Base-by-base conservation (phyloP, 1,140 invertebrate genomes). In the Caenorhabditis brenneri region DNA sequence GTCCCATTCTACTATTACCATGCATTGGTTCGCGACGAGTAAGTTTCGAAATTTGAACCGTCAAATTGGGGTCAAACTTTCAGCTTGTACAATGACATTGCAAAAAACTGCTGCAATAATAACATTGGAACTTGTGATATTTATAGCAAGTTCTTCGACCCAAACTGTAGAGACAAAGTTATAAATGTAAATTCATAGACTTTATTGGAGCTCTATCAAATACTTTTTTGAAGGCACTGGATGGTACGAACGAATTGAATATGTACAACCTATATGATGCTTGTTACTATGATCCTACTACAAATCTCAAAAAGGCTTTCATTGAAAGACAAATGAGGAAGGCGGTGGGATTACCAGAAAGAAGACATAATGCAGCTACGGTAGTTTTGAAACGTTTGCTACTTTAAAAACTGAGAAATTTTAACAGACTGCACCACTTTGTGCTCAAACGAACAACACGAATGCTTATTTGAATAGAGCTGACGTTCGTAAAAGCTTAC, bases 401-500 rank as follows among this genome's bases (percentile, higher is more conserved):
- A n/a, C n/a, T n/a, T n/a, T n/a, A n/a, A n/a, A n/a, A n/a, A n/a
- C n/a, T n/a, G n/a, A n/a, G n/a, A n/a, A n/a, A n/a, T n/a, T n/a
- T n/a, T n/a, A n/a, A n/a, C 42, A 78, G 48, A 79, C 53, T 22
- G 22, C 33, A 36, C 82, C 82, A 22, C 82, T 83, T 15, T 83
- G 82, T 60, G 82, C 82, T 48, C 82, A 83, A 33, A 60, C 39
- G 0, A 55, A 79, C 31, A 83, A 83, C 24, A 78, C 82, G 15
- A 19, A 55, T 19, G 42, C 10, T 55, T 86, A 86, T 39, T 49
- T 86, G 82, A 86, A 86, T 33, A 55, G 84, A 79, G 74, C 81
- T n/a, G 84, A 85, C 31, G 84, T 86, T 36, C 31, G 79, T 4
- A 84, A 86, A 53, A 81, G 84, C 15, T 55, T 86, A 24, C 81